phyloP scores from a whole-genome alignment of 64 coral and sea anemone species.

The Trachythela sp. region DNA sequence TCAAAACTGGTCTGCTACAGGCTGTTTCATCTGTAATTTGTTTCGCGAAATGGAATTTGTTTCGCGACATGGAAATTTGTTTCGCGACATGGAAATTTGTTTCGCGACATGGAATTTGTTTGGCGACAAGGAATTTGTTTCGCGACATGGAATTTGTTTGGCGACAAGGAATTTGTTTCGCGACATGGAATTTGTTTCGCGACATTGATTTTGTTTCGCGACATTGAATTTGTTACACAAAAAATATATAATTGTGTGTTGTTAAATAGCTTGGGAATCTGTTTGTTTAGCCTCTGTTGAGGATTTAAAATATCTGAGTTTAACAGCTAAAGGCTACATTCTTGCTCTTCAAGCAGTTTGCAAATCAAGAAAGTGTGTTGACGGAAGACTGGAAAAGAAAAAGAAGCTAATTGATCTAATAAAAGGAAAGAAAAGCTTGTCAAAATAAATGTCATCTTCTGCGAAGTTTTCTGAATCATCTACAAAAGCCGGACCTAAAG shows the following conservation, averaged over 20 bases:
- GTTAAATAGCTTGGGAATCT: not conserved
- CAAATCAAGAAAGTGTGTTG: not conserved
- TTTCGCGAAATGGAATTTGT: not conserved
- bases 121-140: too few species aligned
- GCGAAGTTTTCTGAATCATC: not conserved
- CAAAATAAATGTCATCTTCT: slow-evolving; percentile 35
- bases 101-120: too few species aligned
- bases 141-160: too few species aligned
- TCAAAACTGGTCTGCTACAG: too few species aligned
- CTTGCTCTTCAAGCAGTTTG: slow-evolving; percentile 51
- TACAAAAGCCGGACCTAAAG: slow-evolving; percentile 17
- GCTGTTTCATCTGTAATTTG: too few species aligned
- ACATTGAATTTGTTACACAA: too few species aligned
- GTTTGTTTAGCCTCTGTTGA: slow-evolving; percentile 22
- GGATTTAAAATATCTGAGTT: slow-evolving; percentile 35
- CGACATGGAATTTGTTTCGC: too few species aligned
- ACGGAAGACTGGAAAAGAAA: slow-evolving; percentile 35
- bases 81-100: not conserved
- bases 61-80: not conserved
- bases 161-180: too few species aligned
- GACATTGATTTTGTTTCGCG: too few species aligned
- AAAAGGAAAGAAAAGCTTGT: slow-evolving; percentile 42
- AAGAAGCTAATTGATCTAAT: slow-evolving; percentile 51
- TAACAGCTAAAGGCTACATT: slow-evolving; percentile 62
- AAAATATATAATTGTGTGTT: not conserved